phyloP scores from a whole-genome alignment of 2,888 invertebrate species.

The Chouioia cunea region DNA sequence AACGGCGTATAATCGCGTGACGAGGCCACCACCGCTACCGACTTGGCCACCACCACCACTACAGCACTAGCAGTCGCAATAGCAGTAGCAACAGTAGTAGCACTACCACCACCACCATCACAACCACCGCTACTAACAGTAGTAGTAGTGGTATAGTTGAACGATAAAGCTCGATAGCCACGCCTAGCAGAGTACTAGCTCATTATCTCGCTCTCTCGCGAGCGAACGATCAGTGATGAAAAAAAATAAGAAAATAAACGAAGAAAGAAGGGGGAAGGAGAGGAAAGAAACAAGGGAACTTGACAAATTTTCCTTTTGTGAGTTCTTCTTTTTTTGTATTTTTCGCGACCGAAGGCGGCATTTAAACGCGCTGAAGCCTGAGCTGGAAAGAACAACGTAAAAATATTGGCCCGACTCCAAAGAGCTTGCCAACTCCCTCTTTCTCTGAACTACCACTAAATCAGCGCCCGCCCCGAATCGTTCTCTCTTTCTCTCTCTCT shows the following conservation, averaged over 20 bases:
- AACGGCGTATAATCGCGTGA: conserved; percentile 46
- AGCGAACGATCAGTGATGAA: no score
- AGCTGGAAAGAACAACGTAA: conserved; percentile 58
- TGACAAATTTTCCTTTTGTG: no score
- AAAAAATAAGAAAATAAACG: no score
- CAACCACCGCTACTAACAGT: no score
- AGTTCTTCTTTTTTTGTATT: no score
- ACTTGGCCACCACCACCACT: no score
- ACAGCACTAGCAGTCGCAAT: no score
- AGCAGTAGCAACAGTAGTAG: no score
- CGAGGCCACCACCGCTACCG: conserved; percentile 18
- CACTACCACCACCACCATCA: no score
- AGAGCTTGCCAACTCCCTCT: conserved; percentile 60
- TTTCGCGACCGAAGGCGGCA: no score
- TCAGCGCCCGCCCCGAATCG: conserved; percentile 52
- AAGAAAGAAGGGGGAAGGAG: background rate
- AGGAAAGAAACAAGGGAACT: conserved; percentile 45
- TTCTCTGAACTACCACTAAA: conserved; percentile 65
- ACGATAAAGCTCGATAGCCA: conserved; percentile 49
- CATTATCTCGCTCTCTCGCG: conserved; percentile 2
- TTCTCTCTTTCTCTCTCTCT: background rate
- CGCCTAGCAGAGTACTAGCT: conserved; percentile 42
- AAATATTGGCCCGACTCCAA: conserved; percentile 65
- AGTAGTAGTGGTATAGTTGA: background rate
- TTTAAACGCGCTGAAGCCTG: conserved; percentile 1